Conservation (phyloP, 2,113 vertebrate genomes). For the Pygoscelis adeliae region DNA sequence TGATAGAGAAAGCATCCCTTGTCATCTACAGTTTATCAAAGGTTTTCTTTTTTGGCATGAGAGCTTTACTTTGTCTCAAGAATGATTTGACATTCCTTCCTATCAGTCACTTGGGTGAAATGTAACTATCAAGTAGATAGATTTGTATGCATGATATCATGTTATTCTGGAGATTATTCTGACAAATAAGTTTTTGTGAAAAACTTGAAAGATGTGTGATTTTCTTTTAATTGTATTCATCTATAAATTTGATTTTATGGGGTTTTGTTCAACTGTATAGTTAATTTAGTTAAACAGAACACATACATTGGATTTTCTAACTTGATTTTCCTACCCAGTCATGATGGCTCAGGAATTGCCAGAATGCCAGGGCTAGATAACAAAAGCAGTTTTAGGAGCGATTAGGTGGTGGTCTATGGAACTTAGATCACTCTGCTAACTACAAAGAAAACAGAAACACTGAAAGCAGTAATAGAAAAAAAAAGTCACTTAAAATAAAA, state of each 20-base stretch:
- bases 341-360: background rate
- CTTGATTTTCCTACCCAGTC: background rate
- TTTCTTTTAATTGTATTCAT: background rate
- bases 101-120: background rate
- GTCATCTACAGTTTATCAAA: background rate
- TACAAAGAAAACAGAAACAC: background rate
- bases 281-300: background rate
- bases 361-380: background rate
- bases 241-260: background rate
- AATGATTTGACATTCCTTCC: background rate
- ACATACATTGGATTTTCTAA: background rate
- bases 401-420: background rate
- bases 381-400: background rate
- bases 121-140: background rate
- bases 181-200: background rate
- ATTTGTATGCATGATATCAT: background rate
- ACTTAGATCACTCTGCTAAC: background rate
- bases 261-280: background rate
- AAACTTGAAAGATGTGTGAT: background rate
- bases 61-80: background rate
- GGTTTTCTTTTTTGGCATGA: background rate
- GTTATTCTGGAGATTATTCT: background rate
- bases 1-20: background rate
- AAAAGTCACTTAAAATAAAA: background rate
- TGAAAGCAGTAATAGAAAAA: background rate